Evolutionary conservation across 2,113 vertebrate genomes (phyloP).

Genomic region (Cygnus buccinator): DNA sequence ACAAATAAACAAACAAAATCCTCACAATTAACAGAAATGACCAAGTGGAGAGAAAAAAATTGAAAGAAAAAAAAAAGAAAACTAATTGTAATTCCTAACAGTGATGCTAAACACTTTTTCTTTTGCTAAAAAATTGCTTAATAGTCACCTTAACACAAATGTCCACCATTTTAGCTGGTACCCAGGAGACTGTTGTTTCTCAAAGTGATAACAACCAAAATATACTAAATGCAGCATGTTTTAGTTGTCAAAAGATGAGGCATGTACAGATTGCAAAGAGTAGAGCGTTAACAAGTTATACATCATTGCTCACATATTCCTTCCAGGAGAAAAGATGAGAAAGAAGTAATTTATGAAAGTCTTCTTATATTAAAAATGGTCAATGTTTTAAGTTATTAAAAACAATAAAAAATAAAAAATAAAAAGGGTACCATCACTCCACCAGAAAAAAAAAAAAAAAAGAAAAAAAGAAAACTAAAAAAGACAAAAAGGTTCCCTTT

Average conservation of each 20-base stretch:
- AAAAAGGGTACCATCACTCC: too few relatives aligned
- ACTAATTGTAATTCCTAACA: slow-evolving; percentile 1
- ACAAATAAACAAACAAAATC: background rate
- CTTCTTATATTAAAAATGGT: background rate
- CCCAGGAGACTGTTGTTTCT: background rate
- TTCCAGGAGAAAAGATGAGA: background rate
- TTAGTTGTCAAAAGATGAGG: background rate
- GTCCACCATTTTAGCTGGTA: background rate
- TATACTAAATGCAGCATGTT: background rate
- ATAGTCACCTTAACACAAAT: slow-evolving; percentile 21
- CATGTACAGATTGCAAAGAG: background rate
- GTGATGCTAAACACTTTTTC: background rate
- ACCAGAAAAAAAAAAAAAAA: background rate
- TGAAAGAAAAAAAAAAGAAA: background rate
- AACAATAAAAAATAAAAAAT: background rate
- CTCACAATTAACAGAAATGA: background rate
- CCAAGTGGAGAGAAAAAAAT: slow-evolving; percentile 12
- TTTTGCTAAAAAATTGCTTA: slow-evolving; percentile 24
- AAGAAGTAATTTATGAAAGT: background rate
- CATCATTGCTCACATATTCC: background rate
- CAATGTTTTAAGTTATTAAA: background rate
- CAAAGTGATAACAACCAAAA: background rate
- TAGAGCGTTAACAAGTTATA: background rate
- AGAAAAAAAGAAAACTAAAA: too few relatives aligned
- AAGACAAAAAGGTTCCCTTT: background rate